phyloP scores from a whole-genome alignment of 2,888 invertebrate genomes.

The Caenorhabditis sulstoni region DNA sequence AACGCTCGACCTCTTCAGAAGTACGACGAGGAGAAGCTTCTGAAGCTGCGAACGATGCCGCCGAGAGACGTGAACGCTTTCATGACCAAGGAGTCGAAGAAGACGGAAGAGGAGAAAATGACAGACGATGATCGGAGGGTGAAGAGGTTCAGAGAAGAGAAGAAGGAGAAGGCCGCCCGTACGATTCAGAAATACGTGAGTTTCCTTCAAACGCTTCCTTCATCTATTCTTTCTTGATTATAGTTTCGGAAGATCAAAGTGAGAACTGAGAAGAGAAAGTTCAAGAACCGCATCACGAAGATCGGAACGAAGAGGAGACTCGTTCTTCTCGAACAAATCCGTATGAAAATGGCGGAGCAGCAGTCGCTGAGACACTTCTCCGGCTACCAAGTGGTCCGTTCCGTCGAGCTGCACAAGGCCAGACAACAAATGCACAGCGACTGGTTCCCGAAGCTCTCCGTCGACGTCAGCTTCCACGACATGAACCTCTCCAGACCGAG shows the following conservation, averaged over 20 bases:
- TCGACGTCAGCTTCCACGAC: slow-evolving; percentile 39
- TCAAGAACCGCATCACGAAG: slow-evolving; percentile 20
- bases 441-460: slow-evolving; percentile 31
- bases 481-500: slow-evolving; percentile 51
- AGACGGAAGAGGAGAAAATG: slow-evolving; percentile 46
- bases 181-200: slow-evolving; percentile 55
- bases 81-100: slow-evolving; percentile 48
- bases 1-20: slow-evolving; percentile 17
- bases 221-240: too few species aligned
- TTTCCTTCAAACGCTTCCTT: too few species aligned
- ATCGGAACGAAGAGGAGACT: slow-evolving; percentile 29
- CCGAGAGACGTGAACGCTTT: slow-evolving; percentile 44
- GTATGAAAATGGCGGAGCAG: slow-evolving; percentile 42
- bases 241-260: slow-evolving; percentile 44
- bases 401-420: slow-evolving; percentile 36
- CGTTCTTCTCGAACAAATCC: slow-evolving; percentile 37
- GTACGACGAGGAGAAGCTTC: slow-evolving; percentile 45
- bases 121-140: slow-evolving; percentile 39
- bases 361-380: slow-evolving; percentile 33
- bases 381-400: slow-evolving; percentile 36
- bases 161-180: slow-evolving; percentile 37
- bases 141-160: slow-evolving; percentile 22
- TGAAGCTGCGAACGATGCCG: slow-evolving; percentile 34
- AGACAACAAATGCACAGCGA: slow-evolving; percentile 26
- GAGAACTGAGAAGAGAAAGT: slow-evolving; percentile 9